Conservation (phyloP, 2,888 invertebrate genomes). For the Hesperia comma region DNA sequence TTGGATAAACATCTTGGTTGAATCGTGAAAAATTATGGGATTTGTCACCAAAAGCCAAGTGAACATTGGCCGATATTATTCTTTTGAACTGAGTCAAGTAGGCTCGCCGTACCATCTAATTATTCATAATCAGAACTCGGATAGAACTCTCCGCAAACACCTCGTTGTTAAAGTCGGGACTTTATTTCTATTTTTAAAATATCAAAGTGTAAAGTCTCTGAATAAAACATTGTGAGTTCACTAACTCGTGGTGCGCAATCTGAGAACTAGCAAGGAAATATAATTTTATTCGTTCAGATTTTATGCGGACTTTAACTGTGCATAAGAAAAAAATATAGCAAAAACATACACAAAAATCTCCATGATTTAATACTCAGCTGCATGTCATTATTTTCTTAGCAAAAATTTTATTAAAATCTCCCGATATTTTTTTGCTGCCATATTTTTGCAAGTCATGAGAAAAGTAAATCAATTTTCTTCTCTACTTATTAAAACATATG, state of each 20-base stretch:
- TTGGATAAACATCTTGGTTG: constrained; percentile 79
- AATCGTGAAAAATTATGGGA: constrained; percentile 76
- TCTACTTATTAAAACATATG: neutral
- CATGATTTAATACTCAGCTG: too few relatives aligned
- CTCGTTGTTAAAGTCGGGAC: neutral
- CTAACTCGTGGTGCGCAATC: neutral
- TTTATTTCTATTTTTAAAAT: neutral
- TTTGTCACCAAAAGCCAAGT: constrained; percentile 71
- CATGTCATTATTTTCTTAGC: too few relatives aligned
- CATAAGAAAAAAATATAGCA: neutral
- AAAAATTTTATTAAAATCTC: too few relatives aligned
- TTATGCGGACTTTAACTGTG: neutral
- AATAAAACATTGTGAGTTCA: neutral
- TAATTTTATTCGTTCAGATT: neutral
- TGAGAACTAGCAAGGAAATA: neutral
- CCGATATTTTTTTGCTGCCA: too few relatives aligned
- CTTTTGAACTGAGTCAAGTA: constrained; percentile 69
- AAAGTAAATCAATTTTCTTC: neutral
- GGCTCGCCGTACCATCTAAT: constrained; percentile 63
- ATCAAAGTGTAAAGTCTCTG: neutral
- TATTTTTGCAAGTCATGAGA: neutral
- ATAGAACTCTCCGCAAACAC: neutral
- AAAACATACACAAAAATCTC: too few relatives aligned
- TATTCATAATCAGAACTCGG: constrained; percentile 58
- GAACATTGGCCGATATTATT: constrained; percentile 75